Conservation (phyloP, 2,113 vertebrate species). For the Salvator merianae region DNA sequence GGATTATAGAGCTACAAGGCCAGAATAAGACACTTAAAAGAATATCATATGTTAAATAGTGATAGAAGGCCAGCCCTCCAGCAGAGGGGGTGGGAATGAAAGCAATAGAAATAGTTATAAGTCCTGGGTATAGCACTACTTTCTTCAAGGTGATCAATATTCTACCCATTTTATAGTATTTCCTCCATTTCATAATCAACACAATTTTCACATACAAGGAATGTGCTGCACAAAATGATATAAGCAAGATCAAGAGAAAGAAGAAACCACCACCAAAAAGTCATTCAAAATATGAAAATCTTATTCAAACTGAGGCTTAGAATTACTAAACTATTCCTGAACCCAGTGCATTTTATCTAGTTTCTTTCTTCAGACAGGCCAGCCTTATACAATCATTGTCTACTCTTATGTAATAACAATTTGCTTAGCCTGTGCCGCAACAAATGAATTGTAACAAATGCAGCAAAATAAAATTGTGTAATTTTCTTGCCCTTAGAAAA, state of each 20-base stretch:
- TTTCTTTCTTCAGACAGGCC: neutral
- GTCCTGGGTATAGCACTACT: neutral
- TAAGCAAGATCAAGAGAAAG: neutral
- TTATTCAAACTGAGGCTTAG: neutral
- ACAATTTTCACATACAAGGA: too few species aligned
- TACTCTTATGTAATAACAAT: too few species aligned
- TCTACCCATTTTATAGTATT: neutral
- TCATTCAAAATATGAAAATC: neutral
- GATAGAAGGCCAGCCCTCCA: too few species aligned
- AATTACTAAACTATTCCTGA: neutral
- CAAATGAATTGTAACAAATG: neutral
- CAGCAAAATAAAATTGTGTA: neutral
- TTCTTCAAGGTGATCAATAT: neutral
- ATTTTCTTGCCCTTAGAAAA: neutral
- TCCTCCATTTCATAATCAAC: neutral
- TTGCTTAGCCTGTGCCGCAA: neutral
- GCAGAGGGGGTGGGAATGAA: too few species aligned
- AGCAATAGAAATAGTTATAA: neutral
- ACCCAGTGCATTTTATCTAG: neutral
- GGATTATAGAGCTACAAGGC: neutral
- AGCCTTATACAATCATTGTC: neutral
- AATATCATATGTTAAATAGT: neutral
- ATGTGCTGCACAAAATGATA: too few species aligned
- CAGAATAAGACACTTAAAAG: neutral
- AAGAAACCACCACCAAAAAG: neutral